These are phyloP conservation scores for Bos indicus DNA, from an alignment of 2,113 vertebrate genomes.

Conservation along the genomic window DNA sequence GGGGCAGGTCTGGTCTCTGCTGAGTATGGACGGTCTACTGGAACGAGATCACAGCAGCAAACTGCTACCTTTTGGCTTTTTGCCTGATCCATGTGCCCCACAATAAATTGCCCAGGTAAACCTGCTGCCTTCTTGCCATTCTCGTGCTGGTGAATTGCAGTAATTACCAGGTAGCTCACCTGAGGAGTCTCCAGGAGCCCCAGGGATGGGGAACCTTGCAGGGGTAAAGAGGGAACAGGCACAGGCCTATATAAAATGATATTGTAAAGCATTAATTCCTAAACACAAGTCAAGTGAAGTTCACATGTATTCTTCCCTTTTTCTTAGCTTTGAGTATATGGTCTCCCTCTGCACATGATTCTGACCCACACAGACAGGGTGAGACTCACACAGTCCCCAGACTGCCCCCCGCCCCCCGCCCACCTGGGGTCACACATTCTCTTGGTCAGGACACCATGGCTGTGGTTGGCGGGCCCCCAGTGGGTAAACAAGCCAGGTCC, in stretches of 20 bases:
- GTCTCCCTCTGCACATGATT: background rate
- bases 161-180: background rate
- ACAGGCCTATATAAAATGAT: background rate
- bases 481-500: background rate
- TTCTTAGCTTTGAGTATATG: background rate
- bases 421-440: background rate
- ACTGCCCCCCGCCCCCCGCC: too few species aligned
- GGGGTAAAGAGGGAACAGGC: background rate
- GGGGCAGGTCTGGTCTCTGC: background rate
- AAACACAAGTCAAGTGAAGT: background rate
- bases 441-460: background rate
- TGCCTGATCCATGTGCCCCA: background rate
- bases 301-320: background rate
- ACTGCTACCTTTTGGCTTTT: background rate
- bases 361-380: background rate
- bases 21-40: background rate
- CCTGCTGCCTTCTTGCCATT: background rate
- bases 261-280: background rate
- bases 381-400: background rate
- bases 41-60: background rate
- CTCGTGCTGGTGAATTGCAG: background rate
- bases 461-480: accelerated
- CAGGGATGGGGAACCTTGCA: background rate
- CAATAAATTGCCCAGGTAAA: background rate
- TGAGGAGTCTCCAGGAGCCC: background rate